Evolutionary conservation across 2,113 vertebrate genomes (phyloP).

Genomic region (Bos indicus): DNA sequence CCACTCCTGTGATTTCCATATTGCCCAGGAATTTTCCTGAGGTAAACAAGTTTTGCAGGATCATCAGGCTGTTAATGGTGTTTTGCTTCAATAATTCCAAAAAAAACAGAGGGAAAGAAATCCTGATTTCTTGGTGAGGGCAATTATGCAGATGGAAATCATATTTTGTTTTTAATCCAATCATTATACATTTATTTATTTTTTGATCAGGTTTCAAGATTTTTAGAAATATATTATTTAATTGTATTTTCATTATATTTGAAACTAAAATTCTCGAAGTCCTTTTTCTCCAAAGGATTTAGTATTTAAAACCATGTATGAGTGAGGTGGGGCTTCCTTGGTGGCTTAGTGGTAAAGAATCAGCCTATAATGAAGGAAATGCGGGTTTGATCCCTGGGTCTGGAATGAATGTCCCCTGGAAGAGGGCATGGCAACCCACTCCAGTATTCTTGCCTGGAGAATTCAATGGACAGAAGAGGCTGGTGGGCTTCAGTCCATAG

Average conservation of each 20-base stretch:
- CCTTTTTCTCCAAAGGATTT: neutral
- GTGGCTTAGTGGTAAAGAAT: neutral
- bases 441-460: neutral
- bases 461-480: neutral
- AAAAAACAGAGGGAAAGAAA: neutral
- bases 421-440: neutral
- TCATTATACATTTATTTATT: neutral
- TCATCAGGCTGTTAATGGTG: constrained; percentile 54
- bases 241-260: neutral
- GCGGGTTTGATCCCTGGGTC: neutral
- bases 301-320: neutral
- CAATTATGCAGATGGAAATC: neutral
- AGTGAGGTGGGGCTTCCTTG: neutral
- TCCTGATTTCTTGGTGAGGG: constrained; percentile 5
- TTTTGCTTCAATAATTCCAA: constrained; percentile 54
- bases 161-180: neutral
- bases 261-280: neutral
- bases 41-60: constrained; percentile 48
- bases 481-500: neutral
- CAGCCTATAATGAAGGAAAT: neutral
- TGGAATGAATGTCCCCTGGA: neutral
- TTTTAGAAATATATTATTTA: neutral
- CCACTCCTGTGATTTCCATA: constrained; percentile 39
- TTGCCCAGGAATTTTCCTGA: constrained; percentile 19
- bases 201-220: neutral